Evolutionary conservation across 2,888 invertebrate genomes (phyloP), one percentile per base, ranked within the genome.

Genomic region (Cryptus armator): DNA sequence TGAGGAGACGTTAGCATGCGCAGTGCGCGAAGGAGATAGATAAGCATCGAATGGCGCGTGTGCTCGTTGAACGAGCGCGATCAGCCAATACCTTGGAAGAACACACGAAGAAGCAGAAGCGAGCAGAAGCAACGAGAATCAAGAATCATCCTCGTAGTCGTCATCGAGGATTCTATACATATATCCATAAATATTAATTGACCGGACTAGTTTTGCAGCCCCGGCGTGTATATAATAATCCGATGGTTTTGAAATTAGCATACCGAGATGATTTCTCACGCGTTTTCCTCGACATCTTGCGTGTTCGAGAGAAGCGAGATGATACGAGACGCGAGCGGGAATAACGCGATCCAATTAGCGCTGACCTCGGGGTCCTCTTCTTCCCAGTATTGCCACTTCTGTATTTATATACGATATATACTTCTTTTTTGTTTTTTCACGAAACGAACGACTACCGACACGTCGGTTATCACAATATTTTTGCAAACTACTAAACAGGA

Each of bases 121-220:
- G 24, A 56, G 43, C 16, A 19, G n/a, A 46, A 56, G 10, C 56
- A 24, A 56, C 64, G 51, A 46, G 44, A 14, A 84, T 75, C 71
- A n/a, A 85, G 81, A 82, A 71, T 79, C 82, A 74, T 82, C 84
- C 77, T 84, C 76, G 56, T 24, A 46, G 37, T 74, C 51, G 56
- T 37, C 32, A 48, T 79, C 59, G 44, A 19, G 32, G 29, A 64
- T 19, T 56, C 48, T n/a, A 56, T 44, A 32, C 62, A 19, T n/a
- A 32, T 32, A 37, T 51, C 19, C 24, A 84, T 84, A 82, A 85
- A 85, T 85, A 85, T 85, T 85, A 85, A 85, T 82, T 62, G 74
- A 79, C 51, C 82, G 74, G 59, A 83, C 79, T 80, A 79, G 83
- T 80, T 72, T 71, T 68, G 56, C 24, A 56, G 24, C 19, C 56